Base-by-base conservation (phyloP, 2,113 vertebrate genomes). In the Parotia lawesii region DNA sequence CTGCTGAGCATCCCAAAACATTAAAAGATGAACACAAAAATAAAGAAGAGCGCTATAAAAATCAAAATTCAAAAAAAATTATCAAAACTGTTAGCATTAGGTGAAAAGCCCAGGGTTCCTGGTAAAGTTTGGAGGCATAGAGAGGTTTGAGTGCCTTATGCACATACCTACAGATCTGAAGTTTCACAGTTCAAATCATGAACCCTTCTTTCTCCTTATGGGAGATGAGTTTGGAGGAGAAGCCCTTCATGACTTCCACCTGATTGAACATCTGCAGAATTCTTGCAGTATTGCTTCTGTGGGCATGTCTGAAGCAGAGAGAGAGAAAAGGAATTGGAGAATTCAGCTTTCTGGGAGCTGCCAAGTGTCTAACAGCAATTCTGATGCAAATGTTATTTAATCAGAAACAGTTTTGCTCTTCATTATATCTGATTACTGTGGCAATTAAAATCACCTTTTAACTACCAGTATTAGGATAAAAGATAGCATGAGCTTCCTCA, bases 361-460 rank as follows among this genome's bases (percentile, higher is more conserved):
- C 90, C 77, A 75, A 91, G 69, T 42, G 2, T 92, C 7, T 58
- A 73, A 64, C 57, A 91, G 54, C 78, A 87, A 91, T 95, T 95
- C 88, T 93, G 74, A 95, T 96, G 91, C 72, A 96, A 96, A 96
- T 96, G 89, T 96, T 97, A 96, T 96, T 98, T 98, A 97, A 98
- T 98, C 94, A 97, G 88, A 91, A 96, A 88, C 93, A 87, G 69
- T 97, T 97, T 97, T 97, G 77, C 50, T 97, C 88, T 93, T 98
- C 85, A 93, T 97, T 96, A 90, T 95, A 93, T 96, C 91, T 93
- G 85, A 97, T 97, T 97, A 94, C 87, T 69, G 64, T 96, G 91
- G 81, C 97, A 98, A 97, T 97, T 97, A 97, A 90, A 96, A 94
- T 97, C 94, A 95, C 95, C 96, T 96, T 72, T 96, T 98, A 96